Evolutionary conservation across 1,140 invertebrate species (phyloP).

Genomic region (Papilio glaucus): DNA sequence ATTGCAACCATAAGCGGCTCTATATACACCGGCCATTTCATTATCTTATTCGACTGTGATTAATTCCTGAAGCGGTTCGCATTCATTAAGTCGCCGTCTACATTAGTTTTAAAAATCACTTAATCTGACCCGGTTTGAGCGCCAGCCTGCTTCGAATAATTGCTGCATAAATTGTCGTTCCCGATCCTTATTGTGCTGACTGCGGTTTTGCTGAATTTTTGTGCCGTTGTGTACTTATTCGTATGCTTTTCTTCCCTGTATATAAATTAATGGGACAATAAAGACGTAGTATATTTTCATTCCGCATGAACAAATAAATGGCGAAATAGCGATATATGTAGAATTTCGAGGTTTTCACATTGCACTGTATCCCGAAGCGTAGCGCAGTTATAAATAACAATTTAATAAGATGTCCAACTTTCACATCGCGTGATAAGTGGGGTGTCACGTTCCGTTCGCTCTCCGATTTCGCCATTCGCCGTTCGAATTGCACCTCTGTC

Average conservation of each 20-base stretch:
- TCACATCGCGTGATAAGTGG: conserved; percentile 73
- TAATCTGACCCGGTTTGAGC: conserved; percentile 78
- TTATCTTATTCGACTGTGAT: conserved; percentile 22
- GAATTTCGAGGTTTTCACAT: background rate
- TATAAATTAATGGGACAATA: background rate
- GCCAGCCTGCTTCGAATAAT: conserved; percentile 75
- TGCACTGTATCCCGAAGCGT: conserved; percentile 34
- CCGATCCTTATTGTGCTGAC: conserved; percentile 68
- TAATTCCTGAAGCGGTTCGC: conserved; percentile 33
- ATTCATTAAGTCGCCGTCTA: conserved; percentile 75
- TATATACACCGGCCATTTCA: conserved; percentile 7
- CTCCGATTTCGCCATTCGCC: conserved; percentile 74
- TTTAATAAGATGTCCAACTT: conserved; percentile 73
- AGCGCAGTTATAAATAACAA: conserved; percentile 61
- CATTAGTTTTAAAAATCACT: conserved; percentile 80
- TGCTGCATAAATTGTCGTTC: conserved; percentile 77
- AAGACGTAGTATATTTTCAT: background rate
- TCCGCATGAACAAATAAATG: background rate
- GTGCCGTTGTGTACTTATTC: conserved; percentile 34
- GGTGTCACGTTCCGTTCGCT: conserved; percentile 75
- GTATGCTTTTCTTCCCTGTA: background rate
- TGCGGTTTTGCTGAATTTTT: conserved; percentile 50
- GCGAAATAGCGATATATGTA: background rate
- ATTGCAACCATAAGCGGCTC: background rate
- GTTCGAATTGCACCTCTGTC: conserved; percentile 65